Evolutionary conservation across 2,797 vertebrate species (phyloP).

Genomic region (Pipistrellus nathusii): DNA sequence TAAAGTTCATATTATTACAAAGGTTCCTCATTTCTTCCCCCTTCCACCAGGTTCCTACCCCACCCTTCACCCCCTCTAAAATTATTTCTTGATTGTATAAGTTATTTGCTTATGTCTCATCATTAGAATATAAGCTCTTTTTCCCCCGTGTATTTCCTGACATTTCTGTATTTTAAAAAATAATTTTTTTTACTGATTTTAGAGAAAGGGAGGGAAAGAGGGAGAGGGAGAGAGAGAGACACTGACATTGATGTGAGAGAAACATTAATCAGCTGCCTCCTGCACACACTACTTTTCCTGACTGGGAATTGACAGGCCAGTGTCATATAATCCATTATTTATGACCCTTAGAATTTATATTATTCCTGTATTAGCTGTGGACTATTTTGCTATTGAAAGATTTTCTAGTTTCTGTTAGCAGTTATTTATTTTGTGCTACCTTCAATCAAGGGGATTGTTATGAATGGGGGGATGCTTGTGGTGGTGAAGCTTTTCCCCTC

Average conservation of each 20-base stretch:
- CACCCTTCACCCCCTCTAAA: too few species aligned
- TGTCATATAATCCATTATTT: neutral
- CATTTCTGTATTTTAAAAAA: neutral
- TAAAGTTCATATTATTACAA: too few species aligned
- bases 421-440: neutral
- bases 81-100: neutral
- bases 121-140: neutral
- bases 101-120: neutral
- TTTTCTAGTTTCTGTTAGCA: slow-evolving; percentile 11
- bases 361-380: neutral
- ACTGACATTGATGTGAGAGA: neutral
- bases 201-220: neutral
- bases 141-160: neutral
- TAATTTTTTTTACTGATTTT: neutral
- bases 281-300: neutral
- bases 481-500: neutral
- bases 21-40: too few species aligned
- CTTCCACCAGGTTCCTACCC: too few species aligned
- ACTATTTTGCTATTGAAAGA: neutral
- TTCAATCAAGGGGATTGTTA: neutral
- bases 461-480: neutral
- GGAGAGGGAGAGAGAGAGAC: too few species aligned
- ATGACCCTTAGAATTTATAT: neutral
- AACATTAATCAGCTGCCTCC: neutral
- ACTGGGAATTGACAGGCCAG: neutral